Base-by-base conservation (phyloP, 2,888 invertebrate genomes). In the Glomeris marginata region DNA sequence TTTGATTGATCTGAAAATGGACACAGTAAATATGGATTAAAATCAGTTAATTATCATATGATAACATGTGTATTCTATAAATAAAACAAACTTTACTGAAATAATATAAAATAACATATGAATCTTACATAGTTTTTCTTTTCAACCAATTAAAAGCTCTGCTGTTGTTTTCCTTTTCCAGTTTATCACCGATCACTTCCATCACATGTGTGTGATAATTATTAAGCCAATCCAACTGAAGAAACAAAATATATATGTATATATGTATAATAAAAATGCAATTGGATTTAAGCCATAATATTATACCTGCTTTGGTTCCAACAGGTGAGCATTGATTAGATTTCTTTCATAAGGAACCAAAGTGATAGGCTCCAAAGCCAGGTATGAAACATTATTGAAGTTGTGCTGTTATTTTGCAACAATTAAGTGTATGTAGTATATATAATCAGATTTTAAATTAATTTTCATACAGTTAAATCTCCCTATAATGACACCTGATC, bases 301-400 rank as follows among this genome's bases (percentile, higher is more conserved):
- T 28, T 5, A 3, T 70, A 90, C 90, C 73, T 94, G 90, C 58
- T 80, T 75, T 42, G 79, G 74, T 37, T 80, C 83, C 21, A 95
- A 71, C 65, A 88, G 68, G 33, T 73, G 73, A 20, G 75, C 69
- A 56, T 88, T 80, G 51, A 94, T 84, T 56, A 94, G 71, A 60
- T 86, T 87, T 0, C 80, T 80, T 63, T 92, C 86, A 62, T 81
- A 90, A 1, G 90, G 91, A 42, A 92, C 81, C 49, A 90, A 69
- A 1, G 92, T 91, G 1, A 86, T 74, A 44, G 86, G 78, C 56
- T 75, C 75, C 67, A 94, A 91, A 49, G 67, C 66, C 50, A 74
- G 58, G 55, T 63, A 67, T 15, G 59, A 66, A 43, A 62, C 63
- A 20, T 64, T 61, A 8, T 28, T 28, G 51, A 63, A 68, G 52